A percentile compares a stretch with the other conserved stretches of the same genome.
These are phyloP conservation scores for Zoanthus gigantus DNA, from an alignment of 92 coral and sea anemone species.

Conservation along the genomic window DNA sequence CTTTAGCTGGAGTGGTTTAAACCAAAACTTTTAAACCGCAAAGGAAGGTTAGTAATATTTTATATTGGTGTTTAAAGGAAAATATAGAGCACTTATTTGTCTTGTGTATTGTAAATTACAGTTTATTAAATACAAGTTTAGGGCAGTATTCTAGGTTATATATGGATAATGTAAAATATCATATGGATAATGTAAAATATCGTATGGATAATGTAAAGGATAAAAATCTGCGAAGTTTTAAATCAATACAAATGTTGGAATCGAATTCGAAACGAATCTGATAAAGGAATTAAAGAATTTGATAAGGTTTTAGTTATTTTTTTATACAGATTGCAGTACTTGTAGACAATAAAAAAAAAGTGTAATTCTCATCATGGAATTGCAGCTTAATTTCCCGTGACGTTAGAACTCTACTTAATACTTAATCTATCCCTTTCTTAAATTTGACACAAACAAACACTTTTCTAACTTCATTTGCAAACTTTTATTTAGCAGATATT, in stretches of 20 bases:
- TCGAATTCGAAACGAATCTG: too few species aligned
- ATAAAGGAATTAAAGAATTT: too few species aligned
- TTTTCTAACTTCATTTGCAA: background rate
- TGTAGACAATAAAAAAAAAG: too few species aligned
- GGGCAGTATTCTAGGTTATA: background rate
- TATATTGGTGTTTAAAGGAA: background rate
- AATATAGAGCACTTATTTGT: background rate
- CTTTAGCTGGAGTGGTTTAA: background rate
- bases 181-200: background rate
- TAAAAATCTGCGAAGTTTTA: background rate
- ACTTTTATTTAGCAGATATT: background rate
- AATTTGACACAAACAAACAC: background rate
- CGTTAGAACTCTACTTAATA: too few species aligned
- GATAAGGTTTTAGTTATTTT: too few species aligned
- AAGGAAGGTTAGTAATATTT: constrained; percentile 15
- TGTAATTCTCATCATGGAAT: too few species aligned
- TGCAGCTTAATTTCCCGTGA: too few species aligned
- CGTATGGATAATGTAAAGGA: background rate
- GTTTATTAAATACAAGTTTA: background rate
- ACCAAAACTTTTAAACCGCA: constrained; percentile 1
- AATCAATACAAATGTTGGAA: background rate
- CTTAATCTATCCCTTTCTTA: background rate
- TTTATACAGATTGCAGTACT: too few species aligned
- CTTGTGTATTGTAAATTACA: background rate
- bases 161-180: background rate